phyloP scores from a whole-genome alignment of 2,113 vertebrate species.

The Rissa tridactyla region DNA sequence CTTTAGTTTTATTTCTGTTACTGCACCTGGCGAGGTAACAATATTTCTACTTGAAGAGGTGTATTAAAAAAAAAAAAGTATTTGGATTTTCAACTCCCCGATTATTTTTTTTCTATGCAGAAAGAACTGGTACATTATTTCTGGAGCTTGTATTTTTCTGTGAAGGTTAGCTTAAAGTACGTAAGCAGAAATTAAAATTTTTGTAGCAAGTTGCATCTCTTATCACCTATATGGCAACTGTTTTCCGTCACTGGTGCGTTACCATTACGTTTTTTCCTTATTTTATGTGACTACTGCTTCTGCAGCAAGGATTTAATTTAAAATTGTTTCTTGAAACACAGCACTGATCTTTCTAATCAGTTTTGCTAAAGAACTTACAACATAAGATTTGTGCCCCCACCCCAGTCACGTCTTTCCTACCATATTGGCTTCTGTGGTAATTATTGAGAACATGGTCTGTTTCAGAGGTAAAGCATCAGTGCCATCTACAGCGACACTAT shows the following conservation, averaged over 20 bases:
- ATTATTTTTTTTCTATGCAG: not conserved
- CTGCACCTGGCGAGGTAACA: not conserved
- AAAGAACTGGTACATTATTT: not conserved
- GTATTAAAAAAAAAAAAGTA: not conserved
- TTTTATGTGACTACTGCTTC: not conserved
- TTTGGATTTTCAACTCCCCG: not conserved
- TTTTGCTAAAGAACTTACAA: not conserved
- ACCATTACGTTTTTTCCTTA: not conserved
- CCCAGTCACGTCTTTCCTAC: not conserved
- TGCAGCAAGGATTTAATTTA: not conserved
- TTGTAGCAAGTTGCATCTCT: not conserved
- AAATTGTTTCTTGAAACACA: not conserved
- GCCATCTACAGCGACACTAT: not conserved
- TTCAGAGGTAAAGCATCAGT: not conserved
- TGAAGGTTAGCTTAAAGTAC: not conserved
- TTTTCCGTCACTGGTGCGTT: not conserved
- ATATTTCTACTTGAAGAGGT: not conserved
- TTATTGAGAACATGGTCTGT: not conserved
- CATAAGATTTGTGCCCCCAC: not conserved
- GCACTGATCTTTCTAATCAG: not conserved
- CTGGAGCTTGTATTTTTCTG: not conserved
- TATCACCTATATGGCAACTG: fast-evolving
- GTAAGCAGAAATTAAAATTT: not conserved
- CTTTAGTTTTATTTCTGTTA: not conserved
- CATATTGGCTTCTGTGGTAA: not conserved